phyloP scores from a whole-genome alignment of 30 jellyfish, hydroid and myxozoan genomes.

The Chrysaora quinquecirrha region DNA sequence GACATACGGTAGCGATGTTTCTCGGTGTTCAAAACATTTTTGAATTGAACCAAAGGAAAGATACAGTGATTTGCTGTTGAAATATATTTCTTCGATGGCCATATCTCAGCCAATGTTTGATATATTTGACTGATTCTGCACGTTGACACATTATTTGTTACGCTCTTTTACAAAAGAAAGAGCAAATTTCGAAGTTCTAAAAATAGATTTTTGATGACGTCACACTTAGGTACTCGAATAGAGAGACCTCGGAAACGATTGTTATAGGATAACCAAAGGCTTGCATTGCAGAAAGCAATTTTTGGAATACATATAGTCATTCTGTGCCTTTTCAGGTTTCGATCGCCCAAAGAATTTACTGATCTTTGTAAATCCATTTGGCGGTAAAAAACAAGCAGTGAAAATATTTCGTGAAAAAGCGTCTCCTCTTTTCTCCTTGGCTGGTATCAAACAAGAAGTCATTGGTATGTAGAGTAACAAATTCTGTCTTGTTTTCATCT shows the following conservation, averaged over 20 bases:
- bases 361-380: constrained; percentile 89
- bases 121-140: too few relatives aligned
- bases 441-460: constrained; percentile 67
- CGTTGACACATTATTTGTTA: not conserved
- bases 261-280: too few relatives aligned
- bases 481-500: too few relatives aligned
- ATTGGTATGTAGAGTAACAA: constrained; percentile 37
- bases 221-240: too few relatives aligned
- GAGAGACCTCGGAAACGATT: too few relatives aligned
- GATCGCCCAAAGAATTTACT: constrained; percentile 71
- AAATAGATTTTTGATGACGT: too few relatives aligned
- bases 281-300: too few relatives aligned
- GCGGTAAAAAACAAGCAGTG: constrained; percentile 79
- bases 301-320: not conserved
- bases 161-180: too few relatives aligned
- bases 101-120: too few relatives aligned
- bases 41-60: not conserved
- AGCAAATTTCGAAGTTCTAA: too few relatives aligned
- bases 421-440: constrained; percentile 59
- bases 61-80: too few relatives aligned
- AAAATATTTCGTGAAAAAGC: constrained; percentile 74
- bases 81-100: too few relatives aligned
- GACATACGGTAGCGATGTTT: not conserved
- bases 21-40: not conserved
- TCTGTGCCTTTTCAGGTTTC: constrained; percentile 22